These are phyloP conservation scores for Agrochola macilenta DNA, from an alignment of 2,888 invertebrate genomes.

Conservation along the genomic window DNA sequence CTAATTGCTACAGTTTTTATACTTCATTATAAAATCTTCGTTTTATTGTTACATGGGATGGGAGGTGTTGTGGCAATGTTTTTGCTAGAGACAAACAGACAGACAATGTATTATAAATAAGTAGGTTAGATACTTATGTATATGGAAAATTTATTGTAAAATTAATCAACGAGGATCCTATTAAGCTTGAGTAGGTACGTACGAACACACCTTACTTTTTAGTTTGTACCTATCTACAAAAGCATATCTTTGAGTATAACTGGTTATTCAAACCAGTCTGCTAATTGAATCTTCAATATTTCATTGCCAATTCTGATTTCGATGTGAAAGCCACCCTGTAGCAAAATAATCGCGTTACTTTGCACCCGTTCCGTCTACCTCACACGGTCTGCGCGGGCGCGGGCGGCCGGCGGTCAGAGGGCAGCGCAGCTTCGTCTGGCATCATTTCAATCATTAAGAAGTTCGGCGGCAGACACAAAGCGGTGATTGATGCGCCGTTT, in stretches of 20 bases:
- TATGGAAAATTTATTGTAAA: background rate
- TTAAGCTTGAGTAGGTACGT: background rate
- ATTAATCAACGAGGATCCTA: background rate
- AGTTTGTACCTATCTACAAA: background rate
- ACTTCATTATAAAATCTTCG: slow-evolving; percentile 40
- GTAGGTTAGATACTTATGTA: background rate
- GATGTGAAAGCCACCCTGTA: slow-evolving; percentile 5
- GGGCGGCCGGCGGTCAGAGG: slow-evolving; percentile 70
- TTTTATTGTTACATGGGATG: slow-evolving; percentile 21
- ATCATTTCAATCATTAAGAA: slow-evolving; percentile 89
- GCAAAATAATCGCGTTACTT: slow-evolving; percentile 34
- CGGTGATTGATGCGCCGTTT: slow-evolving; percentile 90
- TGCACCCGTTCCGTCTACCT: slow-evolving; percentile 30
- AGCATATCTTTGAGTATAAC: background rate
- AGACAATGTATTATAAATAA: background rate
- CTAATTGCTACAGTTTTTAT: slow-evolving; percentile 58
- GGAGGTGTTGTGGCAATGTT: slow-evolving; percentile 5
- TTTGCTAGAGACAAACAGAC: background rate
- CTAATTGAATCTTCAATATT: slow-evolving; percentile 14
- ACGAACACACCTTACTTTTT: background rate
- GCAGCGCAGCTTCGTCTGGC: slow-evolving; percentile 70
- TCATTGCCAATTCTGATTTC: background rate
- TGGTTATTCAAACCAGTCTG: background rate
- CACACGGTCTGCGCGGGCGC: background rate
- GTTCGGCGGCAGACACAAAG: slow-evolving; percentile 88